A percentile compares a stretch with the other conserved stretches of the same genome.
phyloP scores from a whole-genome alignment of 2,113 vertebrate species.

The Galeopterus variegatus region DNA sequence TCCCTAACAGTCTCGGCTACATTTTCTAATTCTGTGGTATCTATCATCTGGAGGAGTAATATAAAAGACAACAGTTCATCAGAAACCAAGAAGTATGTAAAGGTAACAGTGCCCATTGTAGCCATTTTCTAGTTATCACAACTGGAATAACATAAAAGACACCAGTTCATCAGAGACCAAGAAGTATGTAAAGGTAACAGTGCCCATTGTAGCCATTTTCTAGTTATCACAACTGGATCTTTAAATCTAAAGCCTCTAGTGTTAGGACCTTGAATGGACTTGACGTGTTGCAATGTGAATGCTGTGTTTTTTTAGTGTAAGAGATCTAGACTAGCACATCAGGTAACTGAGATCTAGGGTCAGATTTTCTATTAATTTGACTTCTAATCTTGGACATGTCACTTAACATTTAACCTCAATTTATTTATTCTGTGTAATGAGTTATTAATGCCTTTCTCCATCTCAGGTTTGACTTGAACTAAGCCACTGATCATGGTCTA shows the following conservation, averaged over 20 bases:
- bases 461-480: conserved; percentile 9
- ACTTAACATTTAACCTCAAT: conserved; percentile 35
- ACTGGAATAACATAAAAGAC: background rate
- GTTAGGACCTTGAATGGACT: background rate
- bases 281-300: background rate
- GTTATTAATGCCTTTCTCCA: conserved; percentile 3
- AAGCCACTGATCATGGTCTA: background rate
- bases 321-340: background rate
- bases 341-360: background rate
- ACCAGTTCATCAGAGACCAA: background rate
- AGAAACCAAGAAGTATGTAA: background rate
- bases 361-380: conserved; percentile 39
- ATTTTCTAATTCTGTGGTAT: background rate
- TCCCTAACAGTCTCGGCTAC: background rate
- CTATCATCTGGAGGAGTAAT: background rate
- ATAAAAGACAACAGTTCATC: background rate
- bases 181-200: background rate
- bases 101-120: background rate
- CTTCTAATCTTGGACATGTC: conserved; percentile 13
- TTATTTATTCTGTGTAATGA: conserved; percentile 24
- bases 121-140: background rate
- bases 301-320: background rate
- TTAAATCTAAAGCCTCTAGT: background rate
- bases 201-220: background rate
- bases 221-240: background rate